Evolutionary conservation across 2,888 invertebrate species (phyloP).

Genomic region (Eupithecia subfuscata): DNA sequence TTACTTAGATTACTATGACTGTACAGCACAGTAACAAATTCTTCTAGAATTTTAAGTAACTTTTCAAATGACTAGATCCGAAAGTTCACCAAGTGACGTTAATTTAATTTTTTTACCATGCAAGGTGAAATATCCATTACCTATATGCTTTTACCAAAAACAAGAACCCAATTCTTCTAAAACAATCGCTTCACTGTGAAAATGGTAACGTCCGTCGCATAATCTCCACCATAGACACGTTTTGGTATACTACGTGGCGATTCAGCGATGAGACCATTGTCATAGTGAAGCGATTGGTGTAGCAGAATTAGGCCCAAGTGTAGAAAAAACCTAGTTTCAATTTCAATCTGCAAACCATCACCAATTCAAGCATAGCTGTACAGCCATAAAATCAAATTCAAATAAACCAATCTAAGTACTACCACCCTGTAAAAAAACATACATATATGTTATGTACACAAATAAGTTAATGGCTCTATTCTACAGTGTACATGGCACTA

Average conservation of each 20-base stretch:
- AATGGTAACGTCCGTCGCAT: background rate
- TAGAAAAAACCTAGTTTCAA: background rate
- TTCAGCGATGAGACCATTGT: background rate
- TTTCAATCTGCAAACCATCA: constrained; percentile 17
- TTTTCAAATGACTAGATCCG: background rate
- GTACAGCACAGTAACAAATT: constrained; percentile 36
- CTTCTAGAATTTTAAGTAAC: background rate
- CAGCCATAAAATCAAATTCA: constrained; percentile 60
- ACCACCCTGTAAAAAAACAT: constrained; percentile 75
- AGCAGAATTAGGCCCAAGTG: background rate
- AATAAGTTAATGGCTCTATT: constrained; percentile 59
- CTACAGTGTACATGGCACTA: constrained; percentile 50
- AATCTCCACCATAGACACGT: background rate
- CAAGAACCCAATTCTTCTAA: background rate
- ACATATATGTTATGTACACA: constrained; percentile 65
- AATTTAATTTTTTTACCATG: background rate
- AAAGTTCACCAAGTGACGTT: background rate
- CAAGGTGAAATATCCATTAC: background rate
- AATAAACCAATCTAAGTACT: constrained; percentile 66
- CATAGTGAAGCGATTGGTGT: background rate
- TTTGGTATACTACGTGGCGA: background rate
- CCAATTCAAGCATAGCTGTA: constrained; percentile 34
- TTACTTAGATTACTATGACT: constrained; percentile 53
- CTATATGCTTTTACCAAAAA: background rate
- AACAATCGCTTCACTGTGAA: background rate